These are phyloP conservation scores for Antitype chi DNA, from an alignment of 2,888 invertebrate species.

Conservation along the genomic window DNA sequence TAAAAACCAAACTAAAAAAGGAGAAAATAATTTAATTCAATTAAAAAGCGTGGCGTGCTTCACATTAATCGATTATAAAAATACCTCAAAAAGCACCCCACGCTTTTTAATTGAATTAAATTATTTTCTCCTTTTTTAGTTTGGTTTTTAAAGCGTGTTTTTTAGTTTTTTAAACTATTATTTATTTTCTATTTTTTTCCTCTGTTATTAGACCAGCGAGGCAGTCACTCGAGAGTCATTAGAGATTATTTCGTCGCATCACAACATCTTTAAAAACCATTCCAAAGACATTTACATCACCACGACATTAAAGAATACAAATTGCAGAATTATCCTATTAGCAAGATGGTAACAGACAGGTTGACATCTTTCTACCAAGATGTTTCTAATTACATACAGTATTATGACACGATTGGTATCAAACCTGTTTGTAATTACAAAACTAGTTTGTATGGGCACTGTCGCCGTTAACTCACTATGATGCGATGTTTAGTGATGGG, in stretches of 20 bases:
- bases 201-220: too few relatives aligned
- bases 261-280: not conserved
- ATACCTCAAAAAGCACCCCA: too few relatives aligned
- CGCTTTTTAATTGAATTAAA: too few relatives aligned
- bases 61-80: too few relatives aligned
- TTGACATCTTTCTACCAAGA: slow-evolving; percentile 47
- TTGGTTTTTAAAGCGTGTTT: too few relatives aligned
- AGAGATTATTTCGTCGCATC: not conserved
- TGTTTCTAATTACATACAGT: slow-evolving; percentile 43
- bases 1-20: too few relatives aligned
- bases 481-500: slow-evolving; percentile 28
- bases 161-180: too few relatives aligned
- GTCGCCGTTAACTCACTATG: slow-evolving; percentile 6
- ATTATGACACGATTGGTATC: slow-evolving; percentile 33
- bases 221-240: too few relatives aligned
- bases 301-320: slow-evolving; percentile 30
- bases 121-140: too few relatives aligned
- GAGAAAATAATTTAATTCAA: too few relatives aligned
- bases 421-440: slow-evolving; percentile 56
- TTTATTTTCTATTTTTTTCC: too few relatives aligned
- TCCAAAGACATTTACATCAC: slow-evolving; percentile 30
- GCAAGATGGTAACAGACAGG: slow-evolving; percentile 14
- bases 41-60: too few relatives aligned
- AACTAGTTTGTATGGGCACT: slow-evolving; percentile 35
- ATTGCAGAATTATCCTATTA: slow-evolving; percentile 44